Evolutionary conservation across 2,797 vertebrate genomes (phyloP), one percentile per base, ranked within the genome.

Genomic region (Megaceryle alcyon): DNA sequence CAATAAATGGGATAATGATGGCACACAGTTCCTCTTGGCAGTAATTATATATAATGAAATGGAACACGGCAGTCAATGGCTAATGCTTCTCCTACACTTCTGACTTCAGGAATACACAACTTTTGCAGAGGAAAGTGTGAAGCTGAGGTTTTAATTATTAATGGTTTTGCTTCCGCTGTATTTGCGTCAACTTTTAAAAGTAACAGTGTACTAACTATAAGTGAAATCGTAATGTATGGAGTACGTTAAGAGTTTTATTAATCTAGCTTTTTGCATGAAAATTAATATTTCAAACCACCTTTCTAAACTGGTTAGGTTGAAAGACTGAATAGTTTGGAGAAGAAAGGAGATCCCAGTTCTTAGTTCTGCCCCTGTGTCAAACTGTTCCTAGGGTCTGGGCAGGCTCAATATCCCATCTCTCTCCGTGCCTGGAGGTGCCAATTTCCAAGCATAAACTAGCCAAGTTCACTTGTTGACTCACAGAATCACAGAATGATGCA

Each of bases 291-390:
- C 7, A 46, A 35, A 49, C 6, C 19, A 84, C 9, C 35, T 70
- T 76, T 64, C 8, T 54, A 21, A 88, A 31, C 25, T 29, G 31
- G 3, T 53, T 57, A n/a, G 2, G 37, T 68, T 59, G 9, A 91
- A 39, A 77, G 16, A 31, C 18, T 89, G 51, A 17, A n/a, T 49
- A 14, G 37, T 22, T 63, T 82, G 18, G 9, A 13, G n/a, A 57
- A 53, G 65, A 84, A 83, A 82, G 13, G 10, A 75, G 3, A 91
- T 3, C 13, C 3, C 13, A 19, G 29, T 72, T 90, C 41, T 81
- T 48, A 65, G 22, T 86, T 65, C 57, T 76, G 1, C 3, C 12
- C 13, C 22, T 51, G 14, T 10, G 9, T 9, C 0, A 0, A 60
- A 10, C 39, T 60, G 17, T 7, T 51, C 9, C 25, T 28, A 7